Percentiles rank a stretch among this genome's conserved stretches.
These are phyloP conservation scores for Epinephelus cyanopodus DNA, from an alignment of 2,113 vertebrate species.

Conservation along the genomic window DNA sequence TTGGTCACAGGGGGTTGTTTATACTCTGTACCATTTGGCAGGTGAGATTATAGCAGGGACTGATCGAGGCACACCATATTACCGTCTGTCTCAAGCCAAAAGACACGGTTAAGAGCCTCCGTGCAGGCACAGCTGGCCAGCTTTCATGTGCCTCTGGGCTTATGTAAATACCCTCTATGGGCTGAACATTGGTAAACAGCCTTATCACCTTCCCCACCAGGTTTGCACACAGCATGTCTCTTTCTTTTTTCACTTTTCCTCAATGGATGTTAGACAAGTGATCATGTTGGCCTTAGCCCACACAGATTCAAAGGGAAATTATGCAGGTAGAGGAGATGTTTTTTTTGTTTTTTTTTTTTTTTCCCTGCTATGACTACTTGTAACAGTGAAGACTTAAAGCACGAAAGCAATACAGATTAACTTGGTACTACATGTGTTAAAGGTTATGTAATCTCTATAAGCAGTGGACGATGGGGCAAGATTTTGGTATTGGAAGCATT, in stretches of 20 bases:
- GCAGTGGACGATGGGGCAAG: too few species aligned
- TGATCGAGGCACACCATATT: slow-evolving; percentile 45
- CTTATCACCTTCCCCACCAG: slow-evolving; percentile 72
- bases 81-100: slow-evolving; percentile 58
- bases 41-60: slow-evolving; percentile 68
- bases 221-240: slow-evolving; percentile 51
- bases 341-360: background rate
- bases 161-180: slow-evolving; percentile 73
- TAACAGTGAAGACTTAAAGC: background rate
- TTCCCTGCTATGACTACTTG: background rate
- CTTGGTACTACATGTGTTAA: background rate
- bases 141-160: slow-evolving; percentile 73
- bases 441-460: background rate
- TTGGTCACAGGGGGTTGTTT: slow-evolving; percentile 67
- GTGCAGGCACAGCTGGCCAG: slow-evolving; percentile 60
- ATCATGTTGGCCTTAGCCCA: slow-evolving; percentile 34
- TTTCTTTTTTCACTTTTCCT: slow-evolving; percentile 24
- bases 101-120: slow-evolving; percentile 63
- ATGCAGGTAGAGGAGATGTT: slow-evolving; percentile 10
- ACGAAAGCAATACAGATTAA: background rate
- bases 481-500: too few species aligned
- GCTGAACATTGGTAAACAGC: slow-evolving; percentile 73
- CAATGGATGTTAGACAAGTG: slow-evolving; percentile 51
- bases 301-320: slow-evolving; percentile 39
- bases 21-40: slow-evolving; percentile 57